phyloP scores from a whole-genome alignment of 2,797 vertebrate genomes.

The Coreius guichenoti region DNA sequence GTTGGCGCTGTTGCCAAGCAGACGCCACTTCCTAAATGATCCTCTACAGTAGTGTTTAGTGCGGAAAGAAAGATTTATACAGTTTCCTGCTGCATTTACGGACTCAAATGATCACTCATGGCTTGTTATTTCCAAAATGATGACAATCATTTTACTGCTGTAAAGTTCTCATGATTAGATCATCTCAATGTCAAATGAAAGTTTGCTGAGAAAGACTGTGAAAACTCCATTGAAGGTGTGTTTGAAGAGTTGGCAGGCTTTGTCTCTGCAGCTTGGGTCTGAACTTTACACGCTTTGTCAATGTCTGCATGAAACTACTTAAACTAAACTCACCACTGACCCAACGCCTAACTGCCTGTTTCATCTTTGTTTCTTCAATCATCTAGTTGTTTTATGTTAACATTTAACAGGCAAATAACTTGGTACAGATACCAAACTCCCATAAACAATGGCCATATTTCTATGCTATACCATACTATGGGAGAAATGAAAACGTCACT shows the following conservation, averaged over 20 bases:
- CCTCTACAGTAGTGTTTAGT: conserved; percentile 29
- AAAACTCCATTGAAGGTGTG: conserved; percentile 24
- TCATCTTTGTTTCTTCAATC: neutral
- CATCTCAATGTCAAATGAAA: neutral
- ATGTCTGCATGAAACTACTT: conserved; percentile 17
- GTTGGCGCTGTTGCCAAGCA: conserved; percentile 52
- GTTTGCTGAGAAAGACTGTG: conserved; percentile 10
- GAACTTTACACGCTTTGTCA: conserved; percentile 61
- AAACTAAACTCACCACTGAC: neutral
- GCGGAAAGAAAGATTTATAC: conserved; percentile 40
- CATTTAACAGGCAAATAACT: neutral
- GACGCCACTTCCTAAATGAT: conserved; percentile 55
- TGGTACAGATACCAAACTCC: neutral
- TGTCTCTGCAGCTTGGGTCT: conserved; percentile 44
- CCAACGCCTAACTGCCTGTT: neutral
- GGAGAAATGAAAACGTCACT: neutral
- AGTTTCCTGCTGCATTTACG: neutral
- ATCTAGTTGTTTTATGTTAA: neutral
- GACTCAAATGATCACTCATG: neutral
- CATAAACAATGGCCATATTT: neutral
- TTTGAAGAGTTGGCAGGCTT: conserved; percentile 19
- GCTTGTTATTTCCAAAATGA: neutral
- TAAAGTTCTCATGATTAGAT: neutral
- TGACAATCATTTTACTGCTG: neutral
- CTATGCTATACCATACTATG: neutral